Conservation (phyloP, 2,113 vertebrate genomes). For the Nycticryphes semicollaris region DNA sequence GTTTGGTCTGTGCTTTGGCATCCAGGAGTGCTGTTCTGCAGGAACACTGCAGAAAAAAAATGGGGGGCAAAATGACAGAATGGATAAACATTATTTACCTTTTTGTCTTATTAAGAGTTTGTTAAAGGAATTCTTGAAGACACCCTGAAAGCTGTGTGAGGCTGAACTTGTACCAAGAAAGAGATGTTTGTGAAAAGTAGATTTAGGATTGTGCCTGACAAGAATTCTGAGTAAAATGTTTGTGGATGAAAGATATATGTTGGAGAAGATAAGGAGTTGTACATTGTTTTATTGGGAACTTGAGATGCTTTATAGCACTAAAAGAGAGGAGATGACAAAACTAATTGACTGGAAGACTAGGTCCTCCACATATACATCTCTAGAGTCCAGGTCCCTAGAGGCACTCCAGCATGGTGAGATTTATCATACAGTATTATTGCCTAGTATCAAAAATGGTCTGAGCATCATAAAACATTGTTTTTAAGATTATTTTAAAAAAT, state of each 20-base stretch:
- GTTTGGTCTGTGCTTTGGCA: neutral
- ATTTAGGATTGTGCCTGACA: neutral
- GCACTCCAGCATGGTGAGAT: neutral
- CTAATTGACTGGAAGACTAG: accelerated
- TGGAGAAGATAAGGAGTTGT: neutral
- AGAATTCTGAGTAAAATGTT: neutral
- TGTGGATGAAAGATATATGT: neutral
- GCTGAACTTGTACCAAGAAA: neutral
- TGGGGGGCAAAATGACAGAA: neutral
- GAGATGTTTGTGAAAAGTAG: neutral
- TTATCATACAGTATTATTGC: neutral
- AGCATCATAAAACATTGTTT: neutral
- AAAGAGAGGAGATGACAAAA: neutral
- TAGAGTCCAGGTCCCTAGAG: neutral
- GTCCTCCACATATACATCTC: neutral
- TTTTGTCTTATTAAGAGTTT: neutral
- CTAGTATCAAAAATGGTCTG: neutral
- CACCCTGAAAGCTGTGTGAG: neutral
- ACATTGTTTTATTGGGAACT: neutral
- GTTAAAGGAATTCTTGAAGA: neutral
- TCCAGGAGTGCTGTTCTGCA: neutral
- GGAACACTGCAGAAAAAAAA: neutral
- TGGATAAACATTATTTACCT: neutral
- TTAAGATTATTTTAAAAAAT: neutral
- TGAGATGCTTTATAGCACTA: neutral